Conservation (phyloP, 2,797 vertebrate genomes). For the Octomys mimax region DNA sequence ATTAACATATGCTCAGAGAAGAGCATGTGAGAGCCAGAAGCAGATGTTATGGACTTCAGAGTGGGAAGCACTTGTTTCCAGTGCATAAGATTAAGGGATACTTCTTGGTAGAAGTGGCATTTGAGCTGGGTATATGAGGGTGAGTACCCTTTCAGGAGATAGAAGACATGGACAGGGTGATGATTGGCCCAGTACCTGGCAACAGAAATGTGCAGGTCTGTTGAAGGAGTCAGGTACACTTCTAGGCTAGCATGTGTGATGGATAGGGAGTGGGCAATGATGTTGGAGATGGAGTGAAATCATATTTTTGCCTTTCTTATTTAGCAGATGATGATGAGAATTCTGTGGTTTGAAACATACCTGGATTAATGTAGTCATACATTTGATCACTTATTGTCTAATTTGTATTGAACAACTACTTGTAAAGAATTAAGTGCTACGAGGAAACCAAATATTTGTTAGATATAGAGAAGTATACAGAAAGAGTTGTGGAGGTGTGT, state of each 20-base stretch:
- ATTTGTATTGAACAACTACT: neutral
- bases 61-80: neutral
- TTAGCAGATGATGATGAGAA: neutral
- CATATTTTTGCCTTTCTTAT: conserved; percentile 8
- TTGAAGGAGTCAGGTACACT: neutral
- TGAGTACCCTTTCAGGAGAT: neutral
- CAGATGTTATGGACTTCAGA: neutral
- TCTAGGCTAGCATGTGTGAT: neutral
- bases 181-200: neutral
- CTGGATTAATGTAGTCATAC: neutral
- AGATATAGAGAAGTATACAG: conserved; percentile 16
- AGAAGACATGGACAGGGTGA: neutral
- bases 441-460: neutral
- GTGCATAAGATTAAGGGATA: neutral
- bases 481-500: no score
- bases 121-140: neutral
- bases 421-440: neutral
- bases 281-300: neutral
- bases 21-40: neutral
- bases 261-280: neutral
- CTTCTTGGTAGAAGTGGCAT: neutral
- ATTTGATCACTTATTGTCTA: neutral
- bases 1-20: neutral
- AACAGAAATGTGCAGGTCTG: neutral
- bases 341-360: neutral